phyloP scores from a whole-genome alignment of 2,113 vertebrate species.

The Microtus oregoni region DNA sequence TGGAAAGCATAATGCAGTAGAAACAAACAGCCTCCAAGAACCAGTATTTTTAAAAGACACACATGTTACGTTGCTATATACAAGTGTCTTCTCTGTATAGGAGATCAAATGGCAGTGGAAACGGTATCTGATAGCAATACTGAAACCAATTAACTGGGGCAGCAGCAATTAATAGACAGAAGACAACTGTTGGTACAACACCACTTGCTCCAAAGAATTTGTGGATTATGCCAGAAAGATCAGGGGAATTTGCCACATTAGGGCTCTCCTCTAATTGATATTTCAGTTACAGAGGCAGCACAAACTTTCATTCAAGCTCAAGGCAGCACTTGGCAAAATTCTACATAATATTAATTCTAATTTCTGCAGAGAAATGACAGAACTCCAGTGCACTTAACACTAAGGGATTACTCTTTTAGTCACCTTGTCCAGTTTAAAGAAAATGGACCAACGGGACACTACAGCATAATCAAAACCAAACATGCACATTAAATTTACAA shows the following conservation, averaged over 20 bases:
- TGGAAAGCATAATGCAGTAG: neutral
- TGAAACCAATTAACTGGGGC: slow-evolving; percentile 64
- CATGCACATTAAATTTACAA: neutral
- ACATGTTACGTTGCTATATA: neutral
- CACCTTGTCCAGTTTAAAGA: neutral
- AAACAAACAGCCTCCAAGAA: neutral
- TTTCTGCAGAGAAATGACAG: neutral
- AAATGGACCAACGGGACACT: neutral
- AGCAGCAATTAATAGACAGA: neutral
- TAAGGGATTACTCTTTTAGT: neutral
- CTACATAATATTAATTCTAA: slow-evolving; percentile 21
- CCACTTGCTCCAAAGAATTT: neutral
- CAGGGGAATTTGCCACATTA: neutral
- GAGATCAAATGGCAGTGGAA: neutral
- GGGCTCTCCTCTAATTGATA: slow-evolving; percentile 47
- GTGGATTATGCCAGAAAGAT: neutral
- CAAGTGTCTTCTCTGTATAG: neutral
- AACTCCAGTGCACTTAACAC: neutral
- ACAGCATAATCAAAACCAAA: neutral
- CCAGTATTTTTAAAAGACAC: neutral
- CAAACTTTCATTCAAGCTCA: neutral
- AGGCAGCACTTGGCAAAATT: neutral
- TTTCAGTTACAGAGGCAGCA: neutral
- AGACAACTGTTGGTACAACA: slow-evolving; percentile 31
- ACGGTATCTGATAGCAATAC: slow-evolving; percentile 61